Evolutionary conservation across 2,888 invertebrate species (phyloP).

Genomic region (Graphium colonna): DNA sequence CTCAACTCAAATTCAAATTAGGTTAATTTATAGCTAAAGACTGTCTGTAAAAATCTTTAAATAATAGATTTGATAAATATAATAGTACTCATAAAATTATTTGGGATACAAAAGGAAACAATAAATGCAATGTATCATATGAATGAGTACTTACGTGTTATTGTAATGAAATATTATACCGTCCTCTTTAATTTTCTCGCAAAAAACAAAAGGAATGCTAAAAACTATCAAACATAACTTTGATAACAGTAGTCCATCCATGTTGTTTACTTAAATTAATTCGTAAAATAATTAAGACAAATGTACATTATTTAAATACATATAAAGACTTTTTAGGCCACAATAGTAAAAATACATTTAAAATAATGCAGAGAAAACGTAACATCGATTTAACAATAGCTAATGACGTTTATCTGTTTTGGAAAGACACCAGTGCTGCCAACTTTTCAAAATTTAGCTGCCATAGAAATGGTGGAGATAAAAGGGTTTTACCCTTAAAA

Average conservation of each 20-base stretch:
- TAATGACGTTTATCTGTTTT: conserved; percentile 18
- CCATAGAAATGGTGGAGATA: too few relatives aligned
- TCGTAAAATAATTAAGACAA: not conserved
- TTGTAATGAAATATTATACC: conserved; percentile 67
- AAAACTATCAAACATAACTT: conserved; percentile 38
- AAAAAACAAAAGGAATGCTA: conserved; percentile 35
- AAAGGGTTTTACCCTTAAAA: too few relatives aligned
- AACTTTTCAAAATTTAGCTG: too few relatives aligned
- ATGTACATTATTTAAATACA: not conserved
- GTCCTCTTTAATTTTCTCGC: conserved; percentile 38
- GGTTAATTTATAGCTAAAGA: too few relatives aligned
- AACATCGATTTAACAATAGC: not conserved
- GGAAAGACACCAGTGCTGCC: too few relatives aligned
- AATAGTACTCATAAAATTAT: too few relatives aligned
- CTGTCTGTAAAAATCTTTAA: too few relatives aligned
- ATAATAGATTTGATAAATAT: too few relatives aligned
- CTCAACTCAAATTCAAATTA: too few relatives aligned
- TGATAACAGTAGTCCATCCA: conserved; percentile 24
- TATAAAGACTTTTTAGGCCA: not conserved
- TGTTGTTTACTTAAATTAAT: not conserved
- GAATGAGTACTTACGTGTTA: conserved; percentile 60
- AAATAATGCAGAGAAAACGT: not conserved
- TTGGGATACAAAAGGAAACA: too few relatives aligned
- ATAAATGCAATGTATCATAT: too few relatives aligned
- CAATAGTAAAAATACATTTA: not conserved